A percentile compares a stretch with the other conserved stretches of the same genome.
Evolutionary conservation across 2,113 vertebrate genomes (phyloP).

Genomic region (Nicator chloris): DNA sequence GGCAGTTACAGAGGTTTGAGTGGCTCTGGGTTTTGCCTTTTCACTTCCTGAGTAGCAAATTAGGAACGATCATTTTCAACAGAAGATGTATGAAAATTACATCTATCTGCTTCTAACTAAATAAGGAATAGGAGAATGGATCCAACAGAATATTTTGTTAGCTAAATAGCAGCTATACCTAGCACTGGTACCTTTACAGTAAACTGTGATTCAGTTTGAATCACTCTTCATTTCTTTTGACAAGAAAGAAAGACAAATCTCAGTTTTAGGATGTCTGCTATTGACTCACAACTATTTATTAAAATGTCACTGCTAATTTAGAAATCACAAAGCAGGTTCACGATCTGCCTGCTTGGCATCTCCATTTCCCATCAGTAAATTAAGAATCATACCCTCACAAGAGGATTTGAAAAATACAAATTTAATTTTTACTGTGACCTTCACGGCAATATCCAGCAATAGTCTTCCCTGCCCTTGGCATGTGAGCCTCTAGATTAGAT

Average conservation of each 20-base stretch:
- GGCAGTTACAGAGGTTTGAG: background rate
- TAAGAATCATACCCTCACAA: background rate
- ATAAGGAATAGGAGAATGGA: background rate
- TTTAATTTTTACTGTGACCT: background rate
- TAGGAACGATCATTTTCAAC: background rate
- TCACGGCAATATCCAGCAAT: background rate
- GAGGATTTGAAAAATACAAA: background rate
- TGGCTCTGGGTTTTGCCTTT: background rate
- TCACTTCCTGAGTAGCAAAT: background rate
- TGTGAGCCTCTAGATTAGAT: background rate
- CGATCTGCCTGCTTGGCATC: rapidly evolving
- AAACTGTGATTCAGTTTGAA: background rate
- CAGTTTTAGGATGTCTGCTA: background rate
- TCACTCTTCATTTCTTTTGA: background rate
- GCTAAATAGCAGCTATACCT: background rate
- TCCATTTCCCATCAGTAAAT: background rate
- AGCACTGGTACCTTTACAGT: background rate
- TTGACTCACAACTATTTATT: background rate
- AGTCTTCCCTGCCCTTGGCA: background rate
- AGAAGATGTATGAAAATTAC: background rate
- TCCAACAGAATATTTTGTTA: background rate
- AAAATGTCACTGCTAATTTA: background rate
- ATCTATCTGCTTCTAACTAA: background rate
- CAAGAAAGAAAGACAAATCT: background rate
- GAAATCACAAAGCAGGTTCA: background rate